phyloP scores from a whole-genome alignment of 1,140 invertebrate species.

The Chelonus insularis region DNA sequence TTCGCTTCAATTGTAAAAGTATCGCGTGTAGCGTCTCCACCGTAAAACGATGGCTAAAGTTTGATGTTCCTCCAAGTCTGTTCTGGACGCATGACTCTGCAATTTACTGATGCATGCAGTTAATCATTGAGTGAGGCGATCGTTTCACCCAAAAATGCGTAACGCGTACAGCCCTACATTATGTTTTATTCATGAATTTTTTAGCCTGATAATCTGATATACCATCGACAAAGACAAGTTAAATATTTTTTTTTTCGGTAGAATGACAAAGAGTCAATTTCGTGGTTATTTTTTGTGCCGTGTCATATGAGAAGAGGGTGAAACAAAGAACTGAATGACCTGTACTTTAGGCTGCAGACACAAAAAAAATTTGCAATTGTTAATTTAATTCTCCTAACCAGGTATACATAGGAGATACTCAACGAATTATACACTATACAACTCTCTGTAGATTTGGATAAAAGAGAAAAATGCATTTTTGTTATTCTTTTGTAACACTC shows the following conservation, averaged over 20 bases:
- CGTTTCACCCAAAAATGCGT: slow-evolving; percentile 2
- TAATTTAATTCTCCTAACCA: slow-evolving; percentile 48
- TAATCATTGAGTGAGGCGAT: slow-evolving; percentile 13
- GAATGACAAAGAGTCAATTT: too few species aligned
- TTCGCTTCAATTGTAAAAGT: neutral
- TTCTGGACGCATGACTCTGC: slow-evolving; percentile 14
- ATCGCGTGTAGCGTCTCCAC: neutral
- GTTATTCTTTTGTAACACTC: slow-evolving; percentile 23
- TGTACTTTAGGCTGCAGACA: slow-evolving; percentile 29
- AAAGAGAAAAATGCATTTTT: slow-evolving; percentile 18
- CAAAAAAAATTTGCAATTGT: slow-evolving; percentile 48
- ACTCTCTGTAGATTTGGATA: slow-evolving; percentile 28
- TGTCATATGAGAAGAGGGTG: neutral
- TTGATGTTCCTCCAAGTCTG: neutral
- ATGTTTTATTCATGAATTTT: slow-evolving; percentile 11
- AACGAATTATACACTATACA: slow-evolving; percentile 25
- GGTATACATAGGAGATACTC: slow-evolving; percentile 22
- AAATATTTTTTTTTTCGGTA: neutral
- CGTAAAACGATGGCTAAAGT: neutral
- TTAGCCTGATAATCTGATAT: neutral
- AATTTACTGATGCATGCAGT: slow-evolving; percentile 24
- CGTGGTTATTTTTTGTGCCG: neutral
- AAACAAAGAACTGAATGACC: neutral
- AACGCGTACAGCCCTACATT: neutral
- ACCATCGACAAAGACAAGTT: neutral